Evolutionary conservation across 2,888 invertebrate genomes (phyloP).

Genomic region (Ophraella communa): DNA sequence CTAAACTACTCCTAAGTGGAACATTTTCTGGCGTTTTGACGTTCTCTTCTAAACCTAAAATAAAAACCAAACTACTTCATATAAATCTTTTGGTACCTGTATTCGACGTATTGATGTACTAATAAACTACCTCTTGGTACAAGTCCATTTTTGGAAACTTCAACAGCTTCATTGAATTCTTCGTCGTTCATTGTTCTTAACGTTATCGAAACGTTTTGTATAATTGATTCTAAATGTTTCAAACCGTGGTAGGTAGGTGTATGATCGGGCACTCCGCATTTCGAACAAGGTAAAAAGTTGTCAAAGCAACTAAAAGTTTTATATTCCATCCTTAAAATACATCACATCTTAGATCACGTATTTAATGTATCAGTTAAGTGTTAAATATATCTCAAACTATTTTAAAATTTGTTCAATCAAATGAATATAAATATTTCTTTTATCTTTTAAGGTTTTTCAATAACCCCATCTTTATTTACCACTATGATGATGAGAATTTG

Average conservation of each 20-base stretch:
- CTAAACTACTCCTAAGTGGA: slow-evolving; percentile 1
- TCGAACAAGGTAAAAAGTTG: slow-evolving; percentile 84
- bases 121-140: slow-evolving; percentile 26
- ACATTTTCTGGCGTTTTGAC: not conserved
- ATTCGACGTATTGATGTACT: slow-evolving; percentile 31
- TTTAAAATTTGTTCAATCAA: too few species aligned
- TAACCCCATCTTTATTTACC: too few species aligned
- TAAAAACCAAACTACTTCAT: not conserved
- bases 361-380: too few species aligned
- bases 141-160: slow-evolving; percentile 40
- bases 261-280: slow-evolving; percentile 83
- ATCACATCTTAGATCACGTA: too few species aligned
- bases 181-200: slow-evolving; percentile 65
- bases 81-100: too few species aligned
- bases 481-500: too few species aligned
- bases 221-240: slow-evolving; percentile 72
- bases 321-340: slow-evolving; percentile 72
- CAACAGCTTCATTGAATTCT: slow-evolving; percentile 60
- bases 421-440: too few species aligned
- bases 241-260: slow-evolving; percentile 75
- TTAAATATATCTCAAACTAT: too few species aligned
- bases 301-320: slow-evolving; percentile 87
- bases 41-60: not conserved
- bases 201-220: slow-evolving; percentile 65
- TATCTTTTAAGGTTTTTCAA: too few species aligned